Base-by-base conservation (phyloP, 2,113 vertebrate species). In the Phyllostomus discolor region DNA sequence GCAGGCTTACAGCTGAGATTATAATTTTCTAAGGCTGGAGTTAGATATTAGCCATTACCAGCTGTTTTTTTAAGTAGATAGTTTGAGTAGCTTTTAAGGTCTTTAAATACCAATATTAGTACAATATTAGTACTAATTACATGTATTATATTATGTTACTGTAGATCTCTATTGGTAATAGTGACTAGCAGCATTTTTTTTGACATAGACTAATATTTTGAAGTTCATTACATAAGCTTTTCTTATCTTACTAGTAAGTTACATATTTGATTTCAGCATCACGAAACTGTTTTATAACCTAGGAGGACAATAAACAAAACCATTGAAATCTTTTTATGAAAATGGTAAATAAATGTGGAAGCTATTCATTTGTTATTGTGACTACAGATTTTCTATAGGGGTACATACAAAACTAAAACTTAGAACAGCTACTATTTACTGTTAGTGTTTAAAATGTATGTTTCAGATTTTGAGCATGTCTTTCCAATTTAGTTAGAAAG, bases 101-200 rank as follows among this genome's bases (percentile, higher is more conserved):
- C 41, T 95, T 95, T 96, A 98, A 97, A 96, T 96, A 46, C n/a
- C 96, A 96, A 94, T 62, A 62, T 62, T 59, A 24, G 80, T 41
- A 2, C 46, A 97, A 97, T 81, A 95, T 96, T 95, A 97, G 11
- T 31, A 93, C 17, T 85, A 97, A 97, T 97, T 98, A 72, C 82
- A 73, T 43, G 10, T 83, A 97, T n/a, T 57, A 81, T 97, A 93
- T 95, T 96, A 97, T 89, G 10, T 75, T 93, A 93, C 57, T n/a
- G 38, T 62, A 91, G 7, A 86, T 76, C 11, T 72, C 15, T 87
- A 88, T 91, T 79, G 12, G 91, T 97, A 89, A 64, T 41, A 72
- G 82, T 93, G 38, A 95, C 78, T 97, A 94, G 54, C 16, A 97
- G 70, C 41, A 94, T 41, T 57, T 96, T 46, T 97, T 96, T 90